Conservation (phyloP, 2,888 invertebrate species). For the Cerastis rubricosa region DNA sequence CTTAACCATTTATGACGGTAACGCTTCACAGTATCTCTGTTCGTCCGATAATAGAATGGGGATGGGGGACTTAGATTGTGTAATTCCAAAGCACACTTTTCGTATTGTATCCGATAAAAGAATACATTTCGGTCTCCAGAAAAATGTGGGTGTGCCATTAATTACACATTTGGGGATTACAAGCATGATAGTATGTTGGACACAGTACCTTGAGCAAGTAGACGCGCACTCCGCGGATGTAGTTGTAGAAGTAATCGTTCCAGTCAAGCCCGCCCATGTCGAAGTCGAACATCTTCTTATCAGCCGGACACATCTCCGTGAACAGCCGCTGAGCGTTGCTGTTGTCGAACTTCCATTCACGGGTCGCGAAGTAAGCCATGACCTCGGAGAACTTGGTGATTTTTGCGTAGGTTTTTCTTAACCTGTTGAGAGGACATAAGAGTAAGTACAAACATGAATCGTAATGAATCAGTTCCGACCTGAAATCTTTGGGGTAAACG, state of each 20-base stretch:
- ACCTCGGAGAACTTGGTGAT: slow-evolving; percentile 93
- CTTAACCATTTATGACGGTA: no score
- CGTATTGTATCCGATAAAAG: no score
- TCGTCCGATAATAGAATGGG: no score
- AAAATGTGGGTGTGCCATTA: not conserved
- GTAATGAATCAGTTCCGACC: not conserved
- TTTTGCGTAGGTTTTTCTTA: slow-evolving; percentile 93
- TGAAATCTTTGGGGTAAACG: not conserved
- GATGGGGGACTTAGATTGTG: no score
- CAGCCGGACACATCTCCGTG: slow-evolving; percentile 89
- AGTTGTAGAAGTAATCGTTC: slow-evolving; percentile 93
- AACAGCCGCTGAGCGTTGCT: slow-evolving; percentile 90
- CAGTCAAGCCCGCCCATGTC: slow-evolving; percentile 92
- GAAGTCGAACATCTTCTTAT: slow-evolving; percentile 92
- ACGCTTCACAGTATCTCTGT: no score
- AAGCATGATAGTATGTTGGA: not conserved
- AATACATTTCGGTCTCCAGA: not conserved
- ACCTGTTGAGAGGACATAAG: slow-evolving; percentile 86
- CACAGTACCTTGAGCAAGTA: slow-evolving; percentile 92
- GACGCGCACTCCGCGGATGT: slow-evolving; percentile 93
- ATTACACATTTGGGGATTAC: not conserved
- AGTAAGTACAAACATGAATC: not conserved
- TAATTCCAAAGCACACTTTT: no score
- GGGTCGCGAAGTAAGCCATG: slow-evolving; percentile 93
- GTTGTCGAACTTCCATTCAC: slow-evolving; percentile 93